Base-by-base conservation (phyloP, 2,797 vertebrate genomes). In the Melanotaenia maccullochi region DNA sequence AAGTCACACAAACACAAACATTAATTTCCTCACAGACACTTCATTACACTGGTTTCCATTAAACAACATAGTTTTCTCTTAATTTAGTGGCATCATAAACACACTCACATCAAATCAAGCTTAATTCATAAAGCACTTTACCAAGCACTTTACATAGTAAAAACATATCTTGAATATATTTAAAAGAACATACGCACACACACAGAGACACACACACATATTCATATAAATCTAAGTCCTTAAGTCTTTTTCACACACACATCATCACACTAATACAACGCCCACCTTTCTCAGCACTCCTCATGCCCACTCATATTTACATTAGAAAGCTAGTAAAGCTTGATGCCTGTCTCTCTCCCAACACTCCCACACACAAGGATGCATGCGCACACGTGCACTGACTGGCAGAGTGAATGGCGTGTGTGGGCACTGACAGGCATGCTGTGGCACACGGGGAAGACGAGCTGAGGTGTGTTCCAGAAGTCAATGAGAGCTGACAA, bases 401-500 rank as follows among this genome's bases (percentile, higher is more conserved):
- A 25, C 24, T 25, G 0, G 1, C 24, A 36, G 3, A 64, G 62
- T 65, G 76, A 78, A 60, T 24, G 75, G 16, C 32, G 52, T 57
- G 71, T 77, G 77, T 79, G 78, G 71, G 83, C 44, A 75, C 58
- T 84, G 83, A 86, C 78, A 78, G 70, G 63, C 64, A 9, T 24
- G 55, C 70, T 75, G 76, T 33, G 71, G 65, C 65, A 74, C 75
- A 81, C 68, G 63, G 58, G 68, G 65, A 84, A 3, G 28, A 56
- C 56, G 56, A 52, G 69, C 78, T 75, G 59, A 55, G 65, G 61
- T 60, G 69, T 71, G 65, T 70, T 72, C 52, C 69, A 79, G 75
- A 81, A 83, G 71, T 57, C 77, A 79, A 85, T 68, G 78, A 85
- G 84, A 87, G 72, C 76, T 83, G 82, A 87, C 80, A 87, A 78